phyloP scores from a whole-genome alignment of 2,888 invertebrate genomes.

The Serripes groenlandicus region DNA sequence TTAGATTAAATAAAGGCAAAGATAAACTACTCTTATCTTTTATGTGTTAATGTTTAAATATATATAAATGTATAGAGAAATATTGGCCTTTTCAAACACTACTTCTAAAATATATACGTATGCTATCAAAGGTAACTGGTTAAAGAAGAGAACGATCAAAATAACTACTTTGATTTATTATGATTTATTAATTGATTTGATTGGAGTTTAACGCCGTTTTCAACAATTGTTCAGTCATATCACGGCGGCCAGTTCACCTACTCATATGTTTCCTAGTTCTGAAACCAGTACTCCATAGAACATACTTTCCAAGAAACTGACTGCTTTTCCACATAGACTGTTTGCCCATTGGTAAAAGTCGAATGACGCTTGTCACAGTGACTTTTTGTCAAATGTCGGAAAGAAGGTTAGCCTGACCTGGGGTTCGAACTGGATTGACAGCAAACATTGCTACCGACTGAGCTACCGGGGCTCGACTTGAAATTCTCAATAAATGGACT shows the following conservation, averaged over 20 bases:
- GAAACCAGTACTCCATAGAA: not conserved
- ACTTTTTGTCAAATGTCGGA: not conserved
- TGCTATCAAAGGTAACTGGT: too few species aligned
- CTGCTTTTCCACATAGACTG: not conserved
- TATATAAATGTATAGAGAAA: too few species aligned
- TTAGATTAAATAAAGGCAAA: too few species aligned
- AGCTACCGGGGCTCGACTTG: not conserved
- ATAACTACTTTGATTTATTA: too few species aligned
- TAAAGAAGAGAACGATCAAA: too few species aligned
- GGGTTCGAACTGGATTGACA: not conserved
- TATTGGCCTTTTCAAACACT: too few species aligned
- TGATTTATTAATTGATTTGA: too few species aligned
- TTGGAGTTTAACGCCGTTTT: not conserved
- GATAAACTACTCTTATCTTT: too few species aligned
- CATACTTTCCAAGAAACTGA: not conserved
- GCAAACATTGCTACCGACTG: not conserved
- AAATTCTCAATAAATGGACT: too few species aligned
- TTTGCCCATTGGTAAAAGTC: not conserved
- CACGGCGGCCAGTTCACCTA: not conserved
- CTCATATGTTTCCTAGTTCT: not conserved
- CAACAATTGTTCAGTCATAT: not conserved
- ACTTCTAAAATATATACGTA: too few species aligned
- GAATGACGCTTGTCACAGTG: not conserved
- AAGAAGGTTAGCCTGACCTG: not conserved
- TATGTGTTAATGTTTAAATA: too few species aligned